Base-by-base conservation (phyloP, 2,797 vertebrate genomes). In the Zenarchopterus dispar region DNA sequence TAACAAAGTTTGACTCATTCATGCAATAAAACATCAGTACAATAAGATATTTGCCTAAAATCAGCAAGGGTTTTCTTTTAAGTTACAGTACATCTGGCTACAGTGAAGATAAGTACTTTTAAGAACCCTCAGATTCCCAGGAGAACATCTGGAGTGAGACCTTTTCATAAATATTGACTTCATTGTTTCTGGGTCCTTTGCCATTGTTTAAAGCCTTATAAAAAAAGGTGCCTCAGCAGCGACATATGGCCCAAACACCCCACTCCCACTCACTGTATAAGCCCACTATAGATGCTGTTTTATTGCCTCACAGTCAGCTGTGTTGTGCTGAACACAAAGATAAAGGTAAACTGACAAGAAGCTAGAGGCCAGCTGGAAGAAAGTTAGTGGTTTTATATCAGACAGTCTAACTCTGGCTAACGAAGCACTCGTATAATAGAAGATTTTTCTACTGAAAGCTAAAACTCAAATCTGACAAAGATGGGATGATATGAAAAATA, bases 111-210 rank as follows among this genome's bases (percentile, higher is more conserved):
- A 63, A 80, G 63, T 23, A 45, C 45, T 65, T 77, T 78, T 67
- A 74, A 80, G 80, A 55, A 72, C 58, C 67, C 39, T 42, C 75
- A 62, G 75, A 1, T 70, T 80, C 82, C 72, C 81, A 61, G 26
- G 71, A 67, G 76, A 86, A 84, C 82, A 82, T 80, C 70, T 88
- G 86, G 87, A 92, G 74, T 82, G 81, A 86, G 74, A 91, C 77
- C 81, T 77, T 78, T 68, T 66, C 50, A 80, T 78, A 85, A 86
- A 86, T 74, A 87, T 70, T 64, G 82, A 86, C 71, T 88, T 87
- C 75, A 82, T 80, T 74, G 62, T 76, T 71, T 84, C 41, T 16
- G 52, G 73, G 85, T 39, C 86, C 80, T 75, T 57, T 78, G 82
- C 46, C 80, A 74, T 46, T 89, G 88, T 92, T 91, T 90, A 88